Conservation (phyloP, 2,888 invertebrate species). For the Theodoxus fluviatilis region DNA sequence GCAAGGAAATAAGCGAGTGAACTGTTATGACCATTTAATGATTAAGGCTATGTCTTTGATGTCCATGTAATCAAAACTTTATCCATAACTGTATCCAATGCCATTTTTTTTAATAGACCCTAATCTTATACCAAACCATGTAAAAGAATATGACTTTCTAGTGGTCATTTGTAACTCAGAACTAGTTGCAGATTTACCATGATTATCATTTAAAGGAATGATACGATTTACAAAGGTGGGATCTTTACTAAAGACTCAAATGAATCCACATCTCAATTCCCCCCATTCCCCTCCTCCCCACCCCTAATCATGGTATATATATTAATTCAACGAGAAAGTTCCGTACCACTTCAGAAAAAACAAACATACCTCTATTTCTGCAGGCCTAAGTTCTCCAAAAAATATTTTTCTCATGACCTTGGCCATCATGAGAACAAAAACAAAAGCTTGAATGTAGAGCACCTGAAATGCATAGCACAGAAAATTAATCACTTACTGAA, state of each 20-base stretch:
- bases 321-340: no score
- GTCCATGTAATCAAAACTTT: not conserved
- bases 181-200: not conserved
- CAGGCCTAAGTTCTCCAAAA: constrained; percentile 91
- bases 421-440: constrained; percentile 89
- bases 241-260: no score
- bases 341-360: no score
- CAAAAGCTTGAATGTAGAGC: constrained; percentile 94
- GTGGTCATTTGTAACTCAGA: not conserved
- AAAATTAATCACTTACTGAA: not conserved
- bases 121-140: not conserved
- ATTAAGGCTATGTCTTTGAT: not conserved
- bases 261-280: no score
- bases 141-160: not conserved
- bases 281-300: no score
- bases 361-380: constrained; percentile 87
- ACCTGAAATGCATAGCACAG: constrained; percentile 74
- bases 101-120: not conserved
- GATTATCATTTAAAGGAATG: not conserved
- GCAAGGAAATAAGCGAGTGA: constrained; percentile 66
- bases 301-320: no score
- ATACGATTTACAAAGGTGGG: not conserved
- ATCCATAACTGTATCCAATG: not conserved
- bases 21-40: no score
- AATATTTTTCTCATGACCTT: constrained; percentile 92